phyloP scores from a whole-genome alignment of 2,797 vertebrate genomes.

The Scolopax bukidnonensis region DNA sequence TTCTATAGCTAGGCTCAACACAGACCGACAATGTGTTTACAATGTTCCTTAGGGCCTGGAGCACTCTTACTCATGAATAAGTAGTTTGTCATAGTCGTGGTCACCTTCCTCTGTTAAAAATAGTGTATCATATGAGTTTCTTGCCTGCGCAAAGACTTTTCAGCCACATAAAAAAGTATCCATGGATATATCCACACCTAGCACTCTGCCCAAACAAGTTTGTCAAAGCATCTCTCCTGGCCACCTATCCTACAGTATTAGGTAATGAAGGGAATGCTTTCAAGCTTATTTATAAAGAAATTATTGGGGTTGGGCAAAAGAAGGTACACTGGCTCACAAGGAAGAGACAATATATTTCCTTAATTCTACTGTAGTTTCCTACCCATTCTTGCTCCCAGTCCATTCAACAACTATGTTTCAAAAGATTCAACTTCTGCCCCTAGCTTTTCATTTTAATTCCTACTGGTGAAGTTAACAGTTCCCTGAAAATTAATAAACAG shows the following conservation, averaged over 20 bases:
- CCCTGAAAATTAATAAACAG: neutral
- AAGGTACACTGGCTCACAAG: neutral
- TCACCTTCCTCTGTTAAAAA: neutral
- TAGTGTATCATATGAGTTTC: neutral
- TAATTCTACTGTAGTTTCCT: neutral
- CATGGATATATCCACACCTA: neutral
- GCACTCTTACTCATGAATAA: neutral
- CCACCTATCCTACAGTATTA: neutral
- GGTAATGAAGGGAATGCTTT: neutral
- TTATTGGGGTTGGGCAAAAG: neutral
- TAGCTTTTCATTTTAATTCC: neutral
- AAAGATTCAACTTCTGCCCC: neutral
- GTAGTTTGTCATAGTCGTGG: neutral
- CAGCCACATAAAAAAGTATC: neutral
- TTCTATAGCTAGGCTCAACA: neutral
- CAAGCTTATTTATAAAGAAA: neutral
- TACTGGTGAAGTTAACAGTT: neutral
- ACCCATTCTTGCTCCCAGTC: neutral
- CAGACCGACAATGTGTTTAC: neutral
- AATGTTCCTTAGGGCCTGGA: neutral
- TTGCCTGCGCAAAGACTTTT: neutral
- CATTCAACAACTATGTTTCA: neutral
- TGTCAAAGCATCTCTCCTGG: neutral
- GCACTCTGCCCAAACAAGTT: neutral
- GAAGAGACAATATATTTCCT: neutral